phyloP scores from a whole-genome alignment of 2,113 vertebrate genomes.

The Gobius niger region DNA sequence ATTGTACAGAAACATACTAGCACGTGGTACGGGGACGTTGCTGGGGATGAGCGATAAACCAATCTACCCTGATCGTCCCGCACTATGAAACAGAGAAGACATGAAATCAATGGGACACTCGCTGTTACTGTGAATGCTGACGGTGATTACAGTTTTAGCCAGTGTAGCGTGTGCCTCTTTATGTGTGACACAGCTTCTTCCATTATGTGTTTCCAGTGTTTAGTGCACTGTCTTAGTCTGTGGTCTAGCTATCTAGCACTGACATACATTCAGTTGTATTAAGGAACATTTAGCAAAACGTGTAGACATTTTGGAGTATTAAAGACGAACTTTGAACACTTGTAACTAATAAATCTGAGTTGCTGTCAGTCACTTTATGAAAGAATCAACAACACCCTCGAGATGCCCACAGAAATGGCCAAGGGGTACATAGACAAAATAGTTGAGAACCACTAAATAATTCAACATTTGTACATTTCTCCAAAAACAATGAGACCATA shows the following conservation, averaged over 20 bases:
- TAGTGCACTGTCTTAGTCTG: neutral
- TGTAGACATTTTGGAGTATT: too few species aligned
- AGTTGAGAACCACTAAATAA: neutral
- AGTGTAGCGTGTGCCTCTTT: slow-evolving; percentile 6
- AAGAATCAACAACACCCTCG: too few species aligned
- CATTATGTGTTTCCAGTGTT: neutral
- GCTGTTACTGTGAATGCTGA: slow-evolving; percentile 49
- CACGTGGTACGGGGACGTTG: neutral
- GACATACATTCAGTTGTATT: too few species aligned
- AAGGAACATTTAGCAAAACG: too few species aligned
- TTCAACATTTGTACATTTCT: neutral
- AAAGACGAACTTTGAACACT: too few species aligned
- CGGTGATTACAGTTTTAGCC: slow-evolving; percentile 42
- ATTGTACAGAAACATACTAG: neutral
- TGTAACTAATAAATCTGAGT: too few species aligned
- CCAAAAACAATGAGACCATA: neutral
- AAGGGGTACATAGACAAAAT: too few species aligned
- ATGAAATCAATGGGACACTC: slow-evolving; percentile 62
- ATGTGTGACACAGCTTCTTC: neutral
- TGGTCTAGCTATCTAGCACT: neutral
- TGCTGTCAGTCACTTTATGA: too few species aligned
- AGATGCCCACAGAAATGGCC: too few species aligned
- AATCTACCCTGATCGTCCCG: slow-evolving; percentile 46
- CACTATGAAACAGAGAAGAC: slow-evolving; percentile 40
- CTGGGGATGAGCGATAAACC: slow-evolving; percentile 43